Base-by-base conservation (phyloP, 2,113 vertebrate genomes). In the Python bivittatus region DNA sequence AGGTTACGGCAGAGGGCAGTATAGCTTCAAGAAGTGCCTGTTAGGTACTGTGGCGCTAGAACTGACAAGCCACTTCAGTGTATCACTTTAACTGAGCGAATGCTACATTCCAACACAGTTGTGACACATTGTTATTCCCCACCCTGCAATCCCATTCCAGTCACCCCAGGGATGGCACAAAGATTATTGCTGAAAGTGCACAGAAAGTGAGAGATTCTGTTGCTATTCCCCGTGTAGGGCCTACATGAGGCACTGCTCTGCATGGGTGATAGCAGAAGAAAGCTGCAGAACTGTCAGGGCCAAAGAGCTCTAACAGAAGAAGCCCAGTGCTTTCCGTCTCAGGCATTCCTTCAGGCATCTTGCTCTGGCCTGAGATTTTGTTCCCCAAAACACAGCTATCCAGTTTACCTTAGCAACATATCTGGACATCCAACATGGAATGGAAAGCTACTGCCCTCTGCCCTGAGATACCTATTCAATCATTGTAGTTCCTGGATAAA, bases 1-100 rank as follows among this genome's bases (percentile, higher is more conserved):
- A 89, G 85, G 29, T 48, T 42, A 88, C 42, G 90, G 91, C 27
- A 94, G 94, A 92, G 83, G 93, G 94, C 23, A 33, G 25, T 91
- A 48, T 56, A 85, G 88, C 57, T 89, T 92, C 79, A 92, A 9
- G 11, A 56, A 53, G 42, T 84, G 87, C 8, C 61, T 88, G 58
- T 57, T 29, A 29, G 22, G 8, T 57, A 38, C 29, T 54, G 85
- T n/a, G 68, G 2, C 5, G 0, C 72, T 42, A 42, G 33, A 68
- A 61, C 23, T 56, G 38, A 72, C 8, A 90, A 38, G 57, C 53
- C 23, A 42, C n/a, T 72, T 72, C 85, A 87, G 5, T 61, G 56
- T 58, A 57, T 52, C 38, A 33, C 42, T 84, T 22, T 38, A 84
- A 61, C 27, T 60, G 38, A 29, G 11, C 13, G 84, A 53, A 89